Evolutionary conservation across 2,888 invertebrate genomes (phyloP).

Genomic region (Eristalinus sepulchralis): DNA sequence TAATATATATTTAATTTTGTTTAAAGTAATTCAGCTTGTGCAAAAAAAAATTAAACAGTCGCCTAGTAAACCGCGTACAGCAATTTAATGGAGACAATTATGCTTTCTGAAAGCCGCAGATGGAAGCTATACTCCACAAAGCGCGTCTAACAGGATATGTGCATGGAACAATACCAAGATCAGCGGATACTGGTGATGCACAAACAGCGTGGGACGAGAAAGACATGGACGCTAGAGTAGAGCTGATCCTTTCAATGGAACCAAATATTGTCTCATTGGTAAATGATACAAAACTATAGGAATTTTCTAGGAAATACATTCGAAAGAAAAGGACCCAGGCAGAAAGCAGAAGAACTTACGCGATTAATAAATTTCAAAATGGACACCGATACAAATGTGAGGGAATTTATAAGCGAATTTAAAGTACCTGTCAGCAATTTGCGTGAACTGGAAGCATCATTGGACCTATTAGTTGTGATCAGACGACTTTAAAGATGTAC

Average conservation of each 20-base stretch:
- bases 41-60: too few species aligned
- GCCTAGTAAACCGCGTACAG: not conserved
- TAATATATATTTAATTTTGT: too few species aligned
- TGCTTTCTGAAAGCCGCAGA: slow-evolving; percentile 18
- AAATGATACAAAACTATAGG: slow-evolving; percentile 25
- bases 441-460: slow-evolving; percentile 18
- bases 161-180: slow-evolving; percentile 1
- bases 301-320: slow-evolving; percentile 18
- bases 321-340: slow-evolving; percentile 28
- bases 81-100: slow-evolving; percentile 10
- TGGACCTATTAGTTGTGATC: slow-evolving; percentile 15
- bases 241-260: slow-evolving; percentile 31
- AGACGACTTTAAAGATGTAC: slow-evolving; percentile 14
- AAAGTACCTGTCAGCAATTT: not conserved
- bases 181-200: not conserved
- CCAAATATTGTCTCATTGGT: slow-evolving; percentile 13
- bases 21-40: too few species aligned
- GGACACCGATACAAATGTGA: not conserved
- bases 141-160: slow-evolving; percentile 14
- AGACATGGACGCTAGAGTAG: slow-evolving; percentile 21
- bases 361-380: slow-evolving; percentile 28
- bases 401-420: slow-evolving; percentile 17
- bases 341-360: slow-evolving; percentile 29
- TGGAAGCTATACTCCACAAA: slow-evolving; percentile 27
- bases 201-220: slow-evolving; percentile 30